These are phyloP conservation scores for Acipenser oxyrinchus DNA, from an alignment of 2,797 vertebrate species.

Conservation along the genomic window DNA sequence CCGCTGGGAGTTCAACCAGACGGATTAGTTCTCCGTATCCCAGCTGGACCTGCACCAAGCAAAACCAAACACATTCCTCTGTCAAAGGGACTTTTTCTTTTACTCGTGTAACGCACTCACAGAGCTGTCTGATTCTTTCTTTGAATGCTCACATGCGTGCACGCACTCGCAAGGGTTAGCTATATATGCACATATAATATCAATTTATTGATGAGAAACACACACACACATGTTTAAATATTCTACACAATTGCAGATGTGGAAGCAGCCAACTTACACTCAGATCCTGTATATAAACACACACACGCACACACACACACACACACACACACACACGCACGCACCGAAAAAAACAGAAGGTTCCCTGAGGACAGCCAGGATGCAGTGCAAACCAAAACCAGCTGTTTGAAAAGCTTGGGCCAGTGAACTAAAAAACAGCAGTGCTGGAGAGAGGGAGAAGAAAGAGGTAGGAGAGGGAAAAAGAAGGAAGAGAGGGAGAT, in stretches of 20 bases:
- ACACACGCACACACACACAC: slow-evolving; percentile 37
- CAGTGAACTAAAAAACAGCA: too few relatives aligned
- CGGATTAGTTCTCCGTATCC: slow-evolving; percentile 70
- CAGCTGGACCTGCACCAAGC: slow-evolving; percentile 72
- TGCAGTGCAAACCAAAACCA: slow-evolving; percentile 36
- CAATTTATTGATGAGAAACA: too few relatives aligned
- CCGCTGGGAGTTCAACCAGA: slow-evolving; percentile 71
- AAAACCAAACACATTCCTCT: slow-evolving; percentile 49
- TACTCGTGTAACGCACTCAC: slow-evolving; percentile 8
- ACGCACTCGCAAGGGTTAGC: too few relatives aligned
- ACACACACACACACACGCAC: slow-evolving; percentile 52
- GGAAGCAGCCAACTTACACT: slow-evolving; percentile 20
- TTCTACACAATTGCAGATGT: too few relatives aligned
- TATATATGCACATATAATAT: too few relatives aligned
- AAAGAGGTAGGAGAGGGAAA: background rate
- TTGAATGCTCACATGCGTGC: too few relatives aligned
- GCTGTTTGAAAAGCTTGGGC: too few relatives aligned
- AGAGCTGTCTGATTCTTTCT: background rate
- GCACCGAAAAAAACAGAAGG: slow-evolving; percentile 50
- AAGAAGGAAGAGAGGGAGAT: background rate
- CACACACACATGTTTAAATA: too few relatives aligned
- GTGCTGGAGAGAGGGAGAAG: background rate
- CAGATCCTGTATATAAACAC: slow-evolving; percentile 23
- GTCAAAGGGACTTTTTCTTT: too few relatives aligned
- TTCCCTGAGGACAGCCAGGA: slow-evolving; percentile 35